These are phyloP conservation scores for Apodemia zela DNA, from an alignment of 2,888 invertebrate species.

Conservation along the genomic window DNA sequence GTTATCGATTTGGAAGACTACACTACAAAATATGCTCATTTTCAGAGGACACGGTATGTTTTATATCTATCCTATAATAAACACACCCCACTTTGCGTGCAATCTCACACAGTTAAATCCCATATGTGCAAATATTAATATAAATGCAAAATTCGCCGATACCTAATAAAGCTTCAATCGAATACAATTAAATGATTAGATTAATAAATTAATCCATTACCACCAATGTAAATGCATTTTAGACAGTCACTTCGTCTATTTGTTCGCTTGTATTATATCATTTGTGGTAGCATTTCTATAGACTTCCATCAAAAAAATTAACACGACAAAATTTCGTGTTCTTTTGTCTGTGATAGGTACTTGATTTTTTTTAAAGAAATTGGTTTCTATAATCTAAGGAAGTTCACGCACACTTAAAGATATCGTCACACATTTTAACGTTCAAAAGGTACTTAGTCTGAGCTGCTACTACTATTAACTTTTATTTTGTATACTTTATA, in stretches of 20 bases:
- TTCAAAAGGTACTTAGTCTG: neutral
- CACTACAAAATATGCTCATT: conserved; percentile 4
- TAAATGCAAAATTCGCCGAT: conserved; percentile 25
- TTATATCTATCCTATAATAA: neutral
- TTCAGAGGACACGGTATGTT: neutral
- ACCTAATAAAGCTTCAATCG: conserved; percentile 60
- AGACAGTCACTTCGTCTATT: conserved; percentile 52
- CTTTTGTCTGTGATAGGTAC: too few species aligned
- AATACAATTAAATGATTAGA: conserved; percentile 46
- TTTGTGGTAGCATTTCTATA: conserved; percentile 60
- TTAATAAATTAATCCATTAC: conserved; percentile 55
- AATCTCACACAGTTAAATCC: conserved; percentile 6
- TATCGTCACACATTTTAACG: neutral
- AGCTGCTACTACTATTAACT: too few species aligned
- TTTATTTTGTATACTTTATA: too few species aligned
- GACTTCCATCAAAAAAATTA: neutral
- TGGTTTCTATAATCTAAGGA: too few species aligned
- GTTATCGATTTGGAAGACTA: conserved; percentile 13
- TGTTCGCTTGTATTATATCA: conserved; percentile 42
- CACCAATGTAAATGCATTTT: conserved; percentile 69
- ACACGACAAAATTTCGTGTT: neutral
- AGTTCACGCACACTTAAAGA: neutral
- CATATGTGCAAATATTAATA: conserved; percentile 2
- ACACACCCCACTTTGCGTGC: neutral
- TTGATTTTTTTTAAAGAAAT: too few species aligned